Evolutionary conservation across 1,140 invertebrate species (phyloP), one percentile per base, ranked within the genome.

Genomic region (Aphaenogaster rudis): DNA sequence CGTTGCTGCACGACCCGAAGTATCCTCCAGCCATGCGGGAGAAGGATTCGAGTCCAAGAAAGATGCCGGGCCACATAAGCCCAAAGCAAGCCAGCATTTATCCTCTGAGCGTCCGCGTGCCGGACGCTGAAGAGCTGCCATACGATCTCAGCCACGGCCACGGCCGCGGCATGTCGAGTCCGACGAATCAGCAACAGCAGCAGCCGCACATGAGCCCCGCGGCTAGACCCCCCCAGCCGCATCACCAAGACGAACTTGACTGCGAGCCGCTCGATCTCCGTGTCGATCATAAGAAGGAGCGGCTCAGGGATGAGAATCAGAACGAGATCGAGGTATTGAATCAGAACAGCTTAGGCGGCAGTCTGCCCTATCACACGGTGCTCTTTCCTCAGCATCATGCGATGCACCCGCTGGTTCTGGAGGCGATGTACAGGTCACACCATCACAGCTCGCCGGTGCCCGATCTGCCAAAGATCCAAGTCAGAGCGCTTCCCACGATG

Each of bases 211-310:
- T 96, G 95, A 96, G 96, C 57, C 96, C 96, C 4, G 96, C 96
- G 0, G 95, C 95, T 1, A 88, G 96, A 48, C 96, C 93, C 71
- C 94, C 93, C 8, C 93, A 92, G 36, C 79, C 91, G 17, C 92
- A 93, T 6, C 90, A 92, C 0, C 93, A 94, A 36, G 86, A 92
- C 5, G 94, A 95, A 0, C 81, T 92, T 57, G 95, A 96, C 50
- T 94, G 93, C 72, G 96, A 97, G 92, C 98, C 98, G 3, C 95
- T 99, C 64, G 98, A 98, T 93, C 96, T 99, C 11, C 96, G 98
- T 86, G 96, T 98, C 63, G 98, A 98, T 63, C 97, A 97, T 93
- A 98, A 98, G 92, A 97, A 98, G 92, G 93, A 95, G 81, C 95
- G 96, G 15, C 91, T 97, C 7, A 96, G 97, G 91, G 97, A 98